These are phyloP conservation scores for Acipenser oxyrinchus DNA, from an alignment of 2,797 vertebrate species.

Conservation along the genomic window DNA sequence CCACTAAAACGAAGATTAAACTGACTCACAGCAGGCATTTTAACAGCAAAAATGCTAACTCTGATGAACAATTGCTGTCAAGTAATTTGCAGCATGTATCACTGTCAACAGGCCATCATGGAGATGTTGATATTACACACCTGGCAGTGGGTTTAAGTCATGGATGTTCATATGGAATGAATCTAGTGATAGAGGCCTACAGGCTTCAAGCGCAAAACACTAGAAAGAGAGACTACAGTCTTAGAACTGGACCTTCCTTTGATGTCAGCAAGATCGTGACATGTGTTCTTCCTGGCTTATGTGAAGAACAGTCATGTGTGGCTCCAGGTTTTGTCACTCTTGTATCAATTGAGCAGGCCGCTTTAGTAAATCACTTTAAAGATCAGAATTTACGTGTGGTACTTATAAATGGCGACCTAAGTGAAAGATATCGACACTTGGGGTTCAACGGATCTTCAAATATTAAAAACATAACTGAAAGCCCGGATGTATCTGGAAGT, in stretches of 20 bases:
- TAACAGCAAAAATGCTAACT: constrained; percentile 16
- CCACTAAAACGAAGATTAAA: constrained; percentile 32
- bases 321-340: constrained; percentile 61
- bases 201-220: constrained; percentile 43
- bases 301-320: constrained; percentile 58
- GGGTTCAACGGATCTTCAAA: constrained; percentile 63
- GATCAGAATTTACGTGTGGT: constrained; percentile 44
- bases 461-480: constrained; percentile 36
- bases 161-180: constrained; percentile 51
- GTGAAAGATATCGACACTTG: constrained; percentile 65
- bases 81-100: too few relatives aligned
- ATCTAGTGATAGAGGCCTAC: constrained; percentile 54
- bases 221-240: not conserved
- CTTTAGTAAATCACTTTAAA: constrained; percentile 44
- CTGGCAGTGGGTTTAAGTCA: constrained; percentile 65
- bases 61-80: accelerated
- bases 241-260: constrained; percentile 29
- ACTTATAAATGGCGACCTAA: constrained; percentile 74
- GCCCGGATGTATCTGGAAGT: constrained; percentile 9
- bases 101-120: not conserved
- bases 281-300: constrained; percentile 63
- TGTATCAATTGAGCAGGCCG: constrained; percentile 48
- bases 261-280: constrained; percentile 63
- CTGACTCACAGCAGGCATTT: constrained; percentile 79
- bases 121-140: constrained; percentile 31